Evolutionary conservation across 2,888 invertebrate species (phyloP), one percentile per base, ranked within the genome.

Genomic region (Clepsis dumicolana): DNA sequence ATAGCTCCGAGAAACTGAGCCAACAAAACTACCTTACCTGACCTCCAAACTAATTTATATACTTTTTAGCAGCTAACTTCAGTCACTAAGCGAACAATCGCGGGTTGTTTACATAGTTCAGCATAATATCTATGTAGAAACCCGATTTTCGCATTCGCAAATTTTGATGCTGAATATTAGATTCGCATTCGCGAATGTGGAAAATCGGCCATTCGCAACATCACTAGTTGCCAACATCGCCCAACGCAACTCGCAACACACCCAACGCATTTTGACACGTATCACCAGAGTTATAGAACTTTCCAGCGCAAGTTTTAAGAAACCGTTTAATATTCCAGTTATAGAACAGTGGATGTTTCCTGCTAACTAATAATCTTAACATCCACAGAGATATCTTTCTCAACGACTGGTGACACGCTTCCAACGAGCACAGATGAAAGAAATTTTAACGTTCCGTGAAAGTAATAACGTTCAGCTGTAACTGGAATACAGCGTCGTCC

Each of bases 401-500:
- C 16, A 12, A 56, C 27, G 35, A 32, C 54, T 14, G 24, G 54
- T 50, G 56, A 48, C 66, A 56, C 63, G 21, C 29, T 62, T 62
- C 16, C 38, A 56, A 29, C 50, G 57, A 63, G 44, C 44, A 44
- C 38, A 63, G 27, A 29, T 32, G 35, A 50, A 38, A 24, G 38
- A 59, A 41, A n/a, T 8, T 59, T 25, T 59, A 59, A 41, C 7
- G 59, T 25, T 41, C 35, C 21, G 56, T n/a, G 35, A 56, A 24
- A 38, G 29, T 32, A 4, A 38, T 35, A 27, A 8, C 18, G 53
- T 35, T 41, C 59, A 1, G 56, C 21, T 32, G 35, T 54, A 56
- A 25, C 56, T 56, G 21, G 56, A 54, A 32, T 44, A 41, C 12
- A 41, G 62, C 70, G 66, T 65, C 54, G 65, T 71, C 29, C 71